Percentiles rank a stretch among this genome's conserved stretches.
phyloP scores from a whole-genome alignment of 2,797 vertebrate genomes.

The Sebastes nivosus region DNA sequence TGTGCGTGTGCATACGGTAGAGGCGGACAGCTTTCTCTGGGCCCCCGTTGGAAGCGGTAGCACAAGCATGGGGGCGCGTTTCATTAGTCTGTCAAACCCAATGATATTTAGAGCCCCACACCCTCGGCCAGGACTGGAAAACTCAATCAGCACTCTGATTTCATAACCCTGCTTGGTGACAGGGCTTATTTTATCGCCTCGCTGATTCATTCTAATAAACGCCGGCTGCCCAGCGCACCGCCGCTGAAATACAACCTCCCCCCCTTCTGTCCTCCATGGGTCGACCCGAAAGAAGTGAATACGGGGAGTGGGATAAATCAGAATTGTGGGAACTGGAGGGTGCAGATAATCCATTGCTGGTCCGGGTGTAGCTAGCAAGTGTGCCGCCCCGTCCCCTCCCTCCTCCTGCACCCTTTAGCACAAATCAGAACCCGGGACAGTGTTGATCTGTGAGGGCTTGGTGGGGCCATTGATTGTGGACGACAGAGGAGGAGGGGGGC shows the following conservation, averaged over 20 bases:
- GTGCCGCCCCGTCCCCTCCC: slow-evolving; percentile 14
- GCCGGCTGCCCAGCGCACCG: slow-evolving; percentile 59
- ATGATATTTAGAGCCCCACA: slow-evolving; percentile 82
- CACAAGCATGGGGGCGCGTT: slow-evolving; percentile 71
- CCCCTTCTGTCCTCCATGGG: slow-evolving; percentile 62
- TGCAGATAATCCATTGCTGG: slow-evolving; percentile 75
- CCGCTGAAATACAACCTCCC: slow-evolving; percentile 74
- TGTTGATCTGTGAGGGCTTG: slow-evolving; percentile 68
- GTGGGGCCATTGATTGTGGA: slow-evolving; percentile 74
- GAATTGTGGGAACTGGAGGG: slow-evolving; percentile 66
- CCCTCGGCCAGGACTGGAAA: slow-evolving; percentile 75
- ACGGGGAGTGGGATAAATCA: slow-evolving; percentile 79
- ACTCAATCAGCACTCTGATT: slow-evolving; percentile 89
- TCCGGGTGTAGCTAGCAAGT: slow-evolving; percentile 47
- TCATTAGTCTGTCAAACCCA: slow-evolving; percentile 85
- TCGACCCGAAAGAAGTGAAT: slow-evolving; percentile 46
- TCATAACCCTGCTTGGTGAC: slow-evolving; percentile 90
- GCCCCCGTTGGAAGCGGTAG: slow-evolving; percentile 49
- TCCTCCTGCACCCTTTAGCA: slow-evolving; percentile 58
- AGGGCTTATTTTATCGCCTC: slow-evolving; percentile 88
- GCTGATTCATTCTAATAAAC: slow-evolving; percentile 86
- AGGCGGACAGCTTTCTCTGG: slow-evolving; percentile 35
- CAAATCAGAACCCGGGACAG: slow-evolving; percentile 74
- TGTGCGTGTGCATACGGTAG: background rate
- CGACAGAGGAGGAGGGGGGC: slow-evolving; percentile 61